phyloP scores from a whole-genome alignment of 92 coral and sea anemone genomes.

The Porites rus region DNA sequence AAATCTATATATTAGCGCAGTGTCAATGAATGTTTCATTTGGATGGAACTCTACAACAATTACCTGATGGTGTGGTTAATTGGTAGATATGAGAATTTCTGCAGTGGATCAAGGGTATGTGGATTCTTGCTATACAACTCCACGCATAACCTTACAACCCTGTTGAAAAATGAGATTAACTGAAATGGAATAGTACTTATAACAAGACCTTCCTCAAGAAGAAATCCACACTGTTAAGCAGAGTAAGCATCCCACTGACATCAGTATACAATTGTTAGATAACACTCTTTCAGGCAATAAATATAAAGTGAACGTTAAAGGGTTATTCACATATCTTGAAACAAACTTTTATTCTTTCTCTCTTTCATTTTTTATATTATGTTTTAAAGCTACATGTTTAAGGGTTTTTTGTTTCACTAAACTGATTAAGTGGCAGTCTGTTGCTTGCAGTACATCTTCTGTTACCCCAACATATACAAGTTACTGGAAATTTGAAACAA shows the following conservation, averaged over 20 bases:
- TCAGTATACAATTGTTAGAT: no score
- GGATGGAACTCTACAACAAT: background rate
- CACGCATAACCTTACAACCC: slow-evolving; percentile 48
- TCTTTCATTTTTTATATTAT: no score
- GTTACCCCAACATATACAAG: background rate
- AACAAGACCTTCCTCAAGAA: background rate
- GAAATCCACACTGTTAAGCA: background rate
- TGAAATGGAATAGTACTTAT: background rate
- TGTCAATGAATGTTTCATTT: no score
- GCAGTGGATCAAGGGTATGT: slow-evolving; percentile 48
- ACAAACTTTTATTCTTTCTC: no score
- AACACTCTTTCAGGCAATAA: no score
- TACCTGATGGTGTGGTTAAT: slow-evolving; percentile 60
- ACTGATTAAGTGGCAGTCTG: background rate
- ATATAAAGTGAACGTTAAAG: no score
- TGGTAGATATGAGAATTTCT: slow-evolving; percentile 42
- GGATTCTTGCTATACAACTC: slow-evolving; percentile 60
- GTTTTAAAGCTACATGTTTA: background rate
- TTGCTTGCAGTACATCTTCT: background rate
- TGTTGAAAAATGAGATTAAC: slow-evolving; percentile 4
- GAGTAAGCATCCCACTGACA: background rate
- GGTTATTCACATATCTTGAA: no score
- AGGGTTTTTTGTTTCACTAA: background rate
- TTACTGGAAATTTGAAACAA: background rate
- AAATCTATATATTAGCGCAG: no score